A percentile compares a stretch with the other conserved stretches of the same genome.
phyloP scores from a whole-genome alignment of 2,888 invertebrate species.

The Malacosoma neustria region DNA sequence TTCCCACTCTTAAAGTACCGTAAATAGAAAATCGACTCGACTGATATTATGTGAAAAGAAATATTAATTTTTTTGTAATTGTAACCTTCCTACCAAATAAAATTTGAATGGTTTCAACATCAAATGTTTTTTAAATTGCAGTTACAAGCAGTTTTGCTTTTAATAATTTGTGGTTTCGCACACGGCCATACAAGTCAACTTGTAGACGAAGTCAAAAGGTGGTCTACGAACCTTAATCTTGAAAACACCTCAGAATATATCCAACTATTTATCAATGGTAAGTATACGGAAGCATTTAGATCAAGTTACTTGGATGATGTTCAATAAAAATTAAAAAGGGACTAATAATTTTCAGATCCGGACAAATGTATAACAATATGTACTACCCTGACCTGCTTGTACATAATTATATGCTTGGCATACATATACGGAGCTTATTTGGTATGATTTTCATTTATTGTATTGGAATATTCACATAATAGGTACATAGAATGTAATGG shows the following conservation, averaged over 20 bases:
- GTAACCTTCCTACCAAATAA: no score
- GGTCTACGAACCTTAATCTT: slow-evolving; percentile 34
- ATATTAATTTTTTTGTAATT: slow-evolving; percentile 4
- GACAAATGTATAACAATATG: slow-evolving; percentile 33
- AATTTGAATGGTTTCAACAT: no score
- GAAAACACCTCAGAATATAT: slow-evolving; percentile 40
- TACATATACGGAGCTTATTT: slow-evolving; percentile 57
- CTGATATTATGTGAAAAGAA: background rate
- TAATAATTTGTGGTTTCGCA: slow-evolving; percentile 30
- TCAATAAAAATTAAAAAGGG: background rate
- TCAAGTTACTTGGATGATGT: background rate
- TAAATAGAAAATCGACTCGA: background rate
- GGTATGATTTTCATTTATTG: slow-evolving; percentile 26
- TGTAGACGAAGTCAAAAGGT: slow-evolving; percentile 27
- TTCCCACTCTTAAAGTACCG: background rate
- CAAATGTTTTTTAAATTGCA: no score
- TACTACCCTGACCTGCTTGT: slow-evolving; percentile 35
- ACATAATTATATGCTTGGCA: slow-evolving; percentile 34
- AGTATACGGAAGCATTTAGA: slow-evolving; percentile 1
- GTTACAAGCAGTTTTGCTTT: slow-evolving; percentile 38
- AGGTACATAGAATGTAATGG: no score
- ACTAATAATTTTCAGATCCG: slow-evolving; percentile 38
- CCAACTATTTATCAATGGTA: slow-evolving; percentile 36
- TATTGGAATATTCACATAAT: background rate
- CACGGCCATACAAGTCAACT: slow-evolving; percentile 26